A percentile compares a stretch with the other conserved stretches of the same genome.
Evolutionary conservation across 2,113 vertebrate species (phyloP).

Genomic region (Catagonus wagneri): DNA sequence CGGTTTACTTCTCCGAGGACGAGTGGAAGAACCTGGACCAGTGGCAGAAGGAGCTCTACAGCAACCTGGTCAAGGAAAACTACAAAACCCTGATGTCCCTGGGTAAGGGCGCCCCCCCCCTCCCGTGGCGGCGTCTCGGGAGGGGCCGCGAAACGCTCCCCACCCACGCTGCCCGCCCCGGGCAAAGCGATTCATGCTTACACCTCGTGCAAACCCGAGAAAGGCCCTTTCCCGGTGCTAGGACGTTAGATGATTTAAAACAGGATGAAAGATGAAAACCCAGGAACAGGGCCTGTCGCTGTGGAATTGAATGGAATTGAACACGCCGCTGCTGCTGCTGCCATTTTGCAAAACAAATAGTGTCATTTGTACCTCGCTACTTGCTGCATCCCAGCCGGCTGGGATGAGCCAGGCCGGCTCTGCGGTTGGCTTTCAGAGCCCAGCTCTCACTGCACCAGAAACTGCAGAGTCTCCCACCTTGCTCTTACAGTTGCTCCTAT

Average conservation of each 20-base stretch:
- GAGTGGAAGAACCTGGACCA: slow-evolving; percentile 90
- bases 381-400: background rate
- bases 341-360: background rate
- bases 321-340: accelerated
- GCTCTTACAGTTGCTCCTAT: background rate
- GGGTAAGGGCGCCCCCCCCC: slow-evolving; percentile 77
- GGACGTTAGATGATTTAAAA: background rate
- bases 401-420: accelerated
- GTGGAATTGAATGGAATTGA: background rate
- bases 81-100: slow-evolving; percentile 87
- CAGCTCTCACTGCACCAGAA: background rate
- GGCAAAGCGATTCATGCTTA: background rate
- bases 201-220: background rate
- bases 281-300: background rate
- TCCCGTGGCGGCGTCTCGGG: accelerated
- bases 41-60: slow-evolving; percentile 88
- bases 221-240: background rate
- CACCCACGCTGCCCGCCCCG: background rate
- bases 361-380: background rate
- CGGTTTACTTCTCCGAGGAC: slow-evolving; percentile 90
- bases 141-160: background rate
- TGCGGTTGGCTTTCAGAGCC: background rate
- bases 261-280: background rate
- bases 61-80: slow-evolving; percentile 89
- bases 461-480: background rate